Percentiles rank a stretch among this genome's conserved stretches.
Conservation (phyloP, 2,888 invertebrate genomes). For the Sepioteuthis lessoniana region DNA sequence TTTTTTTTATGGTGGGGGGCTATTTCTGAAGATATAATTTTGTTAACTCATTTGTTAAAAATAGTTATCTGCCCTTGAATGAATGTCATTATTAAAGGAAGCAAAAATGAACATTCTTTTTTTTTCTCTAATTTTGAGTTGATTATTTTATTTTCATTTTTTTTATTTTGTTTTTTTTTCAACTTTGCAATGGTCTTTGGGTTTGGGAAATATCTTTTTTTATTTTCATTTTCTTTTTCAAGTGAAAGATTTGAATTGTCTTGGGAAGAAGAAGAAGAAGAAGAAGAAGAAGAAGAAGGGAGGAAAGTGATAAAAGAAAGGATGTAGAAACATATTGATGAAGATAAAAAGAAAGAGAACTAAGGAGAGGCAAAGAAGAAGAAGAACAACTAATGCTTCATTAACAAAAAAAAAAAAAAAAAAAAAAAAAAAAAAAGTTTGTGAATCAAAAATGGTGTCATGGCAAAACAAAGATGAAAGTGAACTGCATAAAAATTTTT, state of each 20-base stretch:
- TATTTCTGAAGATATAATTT: constrained; percentile 18
- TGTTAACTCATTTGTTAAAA: neutral
- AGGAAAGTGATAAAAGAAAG: too few species aligned
- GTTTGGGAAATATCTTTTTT: neutral
- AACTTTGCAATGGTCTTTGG: neutral
- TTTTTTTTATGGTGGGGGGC: too few species aligned
- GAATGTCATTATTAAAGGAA: neutral
- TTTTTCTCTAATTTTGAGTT: neutral
- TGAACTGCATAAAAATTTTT: too few species aligned
- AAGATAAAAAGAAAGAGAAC: neutral
- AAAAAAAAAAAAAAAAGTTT: too few species aligned
- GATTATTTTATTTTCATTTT: neutral
- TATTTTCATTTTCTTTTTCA: neutral
- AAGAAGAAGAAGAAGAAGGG: too few species aligned
- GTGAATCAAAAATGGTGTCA: too few species aligned
- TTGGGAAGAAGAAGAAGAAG: neutral
- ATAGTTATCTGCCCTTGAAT: constrained; percentile 8
- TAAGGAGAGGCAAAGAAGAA: neutral
- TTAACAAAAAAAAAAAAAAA: too few species aligned
- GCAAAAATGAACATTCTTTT: neutral
- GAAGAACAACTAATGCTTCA: too few species aligned
- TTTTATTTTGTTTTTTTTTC: neutral
- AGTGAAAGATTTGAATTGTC: neutral
- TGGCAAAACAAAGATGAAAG: too few species aligned
- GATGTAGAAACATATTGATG: too few species aligned